Evolutionary conservation across 2,797 vertebrate species (phyloP), one percentile per base, ranked within the genome.

Genomic region (Crax fasciolata): DNA sequence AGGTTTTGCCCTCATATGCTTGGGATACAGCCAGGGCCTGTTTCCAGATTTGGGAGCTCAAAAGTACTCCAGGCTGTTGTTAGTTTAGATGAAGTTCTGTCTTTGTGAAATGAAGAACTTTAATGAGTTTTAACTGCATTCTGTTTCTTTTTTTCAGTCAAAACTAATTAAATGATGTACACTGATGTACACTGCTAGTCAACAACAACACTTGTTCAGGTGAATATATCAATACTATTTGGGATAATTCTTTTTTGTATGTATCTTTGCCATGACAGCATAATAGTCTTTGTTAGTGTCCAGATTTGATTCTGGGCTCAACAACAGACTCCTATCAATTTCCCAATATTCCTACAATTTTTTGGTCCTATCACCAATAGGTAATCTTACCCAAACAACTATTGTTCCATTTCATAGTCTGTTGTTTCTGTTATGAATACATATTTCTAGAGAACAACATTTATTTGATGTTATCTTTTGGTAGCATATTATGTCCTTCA

Each of bases 1-100:
- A 95, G 90, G 89, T 84, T 95, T 94, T 96, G 91, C 91, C 85
- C 93, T 94, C 70, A 13, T 55, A 65, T 1, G 0, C 58, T 15
- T 96, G 95, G 95, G 80, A 82, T 55, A 19, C 41, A 59, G 76
- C 94, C 96, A 97, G 86, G 48, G 62, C 11, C 55, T 88, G 8
- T 90, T 91, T 94, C 80, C 79, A 84, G 80, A 38, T 44, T 78
- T 0, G 0, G 62, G 77, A 84, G 59, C 77, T 78, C 62, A 81
- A 55, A 88, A 93, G 10, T 59, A 23, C 43, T 95, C 62, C 51
- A 0, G 8, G n/a, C 58, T 86, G 62, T 70, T 3, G 0, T 49
- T 81, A 41, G n/a, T 72, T 91, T 52, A 49, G n/a, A 48, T 58
- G 65, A 81, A 91, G 19, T 55, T 66, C 39, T 66, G 46, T 62